Evolutionary conservation across 2,888 invertebrate genomes (phyloP), one percentile per base, ranked within the genome.

Genomic region (Pecten maximus): DNA sequence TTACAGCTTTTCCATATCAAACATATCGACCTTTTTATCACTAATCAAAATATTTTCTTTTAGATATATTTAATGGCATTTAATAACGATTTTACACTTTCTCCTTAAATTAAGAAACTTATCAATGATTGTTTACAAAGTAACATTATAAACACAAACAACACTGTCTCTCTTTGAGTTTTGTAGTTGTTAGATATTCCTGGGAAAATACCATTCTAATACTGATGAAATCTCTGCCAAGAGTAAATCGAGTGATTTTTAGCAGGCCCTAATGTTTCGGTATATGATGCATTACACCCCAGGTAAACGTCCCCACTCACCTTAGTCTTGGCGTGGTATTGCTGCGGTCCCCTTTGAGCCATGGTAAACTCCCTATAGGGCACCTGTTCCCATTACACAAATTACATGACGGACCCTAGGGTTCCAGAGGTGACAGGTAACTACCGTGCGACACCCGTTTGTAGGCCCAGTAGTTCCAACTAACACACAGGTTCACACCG

Each of bases 301-400:
- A 54, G 54, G 54, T 54, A 54, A 74, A 74, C 10, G 74, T 74
- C 10, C 74, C 35, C 15, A 74, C 74, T 74, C 74, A 74, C 74
- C 74, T 74, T 54, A 54, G 54, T 0, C 19, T 54, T 74, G 74
- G 74, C 35, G 74, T 3, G 74, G 35, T 35, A 28, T 23, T 28
- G 74, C 15, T 74, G 74, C 28, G 74, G 74, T 74, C 74, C 74
- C 74, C 74, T 74, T 74, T 74, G 74, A 74, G 74, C 74, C 74
- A 74, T 74, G 74, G 35, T 74, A 35, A 74, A 74, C 74, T 74
- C 74, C 74, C 35, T 74, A 74, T 74, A 74, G 74, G 74, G 74
- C 35, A 74, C 74, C 74, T 74, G 35, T 74, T 74, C 10, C 74
- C 74, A 74, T 74, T 35, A 35, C 74, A 74, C 74, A 74, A 28